These are phyloP conservation scores for Idris sp. DNA, from an alignment of 1,140 invertebrate species.

Conservation along the genomic window DNA sequence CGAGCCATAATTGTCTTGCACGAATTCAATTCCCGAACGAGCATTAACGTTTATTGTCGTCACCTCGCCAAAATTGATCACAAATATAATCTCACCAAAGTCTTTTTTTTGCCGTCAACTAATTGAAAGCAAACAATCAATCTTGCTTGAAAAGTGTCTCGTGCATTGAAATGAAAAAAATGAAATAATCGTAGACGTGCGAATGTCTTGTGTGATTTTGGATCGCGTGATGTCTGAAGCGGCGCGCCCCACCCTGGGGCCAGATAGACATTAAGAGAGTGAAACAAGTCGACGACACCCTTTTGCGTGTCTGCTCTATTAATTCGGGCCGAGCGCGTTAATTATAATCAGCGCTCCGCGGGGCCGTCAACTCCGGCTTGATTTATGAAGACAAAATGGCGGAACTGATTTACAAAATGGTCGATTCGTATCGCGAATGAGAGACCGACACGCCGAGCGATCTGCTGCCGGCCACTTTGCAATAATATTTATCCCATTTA, in stretches of 20 bases:
- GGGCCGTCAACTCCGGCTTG: constrained; percentile 56
- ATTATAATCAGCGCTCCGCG: constrained; percentile 73
- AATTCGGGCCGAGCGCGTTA: constrained; percentile 73
- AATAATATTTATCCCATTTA: constrained; percentile 68
- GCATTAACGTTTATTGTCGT: constrained; percentile 54
- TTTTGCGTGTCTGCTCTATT: constrained; percentile 74
- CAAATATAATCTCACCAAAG: no score
- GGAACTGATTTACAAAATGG: constrained; percentile 77
- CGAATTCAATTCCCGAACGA: constrained; percentile 55
- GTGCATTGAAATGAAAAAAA: constrained; percentile 10
- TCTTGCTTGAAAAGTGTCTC: constrained; percentile 27
- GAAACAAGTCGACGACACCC: constrained; percentile 59
- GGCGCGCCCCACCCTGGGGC: constrained; percentile 46
- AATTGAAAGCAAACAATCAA: constrained; percentile 42
- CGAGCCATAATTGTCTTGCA: constrained; percentile 56
- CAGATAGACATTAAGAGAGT: constrained; percentile 52
- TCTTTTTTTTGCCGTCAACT: no score
- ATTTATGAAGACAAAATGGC: constrained; percentile 76
- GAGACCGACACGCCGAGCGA: constrained; percentile 52
- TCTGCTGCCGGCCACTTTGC: constrained; percentile 30
- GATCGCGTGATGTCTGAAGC: constrained; percentile 66
- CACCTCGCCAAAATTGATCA: no score
- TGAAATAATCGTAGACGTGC: constrained; percentile 15
- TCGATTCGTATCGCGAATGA: constrained; percentile 71
- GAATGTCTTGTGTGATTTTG: constrained; percentile 67